Evolutionary conservation across 1,140 invertebrate species (phyloP), one percentile per base, ranked within the genome.

Genomic region (Penaeus japonicus): DNA sequence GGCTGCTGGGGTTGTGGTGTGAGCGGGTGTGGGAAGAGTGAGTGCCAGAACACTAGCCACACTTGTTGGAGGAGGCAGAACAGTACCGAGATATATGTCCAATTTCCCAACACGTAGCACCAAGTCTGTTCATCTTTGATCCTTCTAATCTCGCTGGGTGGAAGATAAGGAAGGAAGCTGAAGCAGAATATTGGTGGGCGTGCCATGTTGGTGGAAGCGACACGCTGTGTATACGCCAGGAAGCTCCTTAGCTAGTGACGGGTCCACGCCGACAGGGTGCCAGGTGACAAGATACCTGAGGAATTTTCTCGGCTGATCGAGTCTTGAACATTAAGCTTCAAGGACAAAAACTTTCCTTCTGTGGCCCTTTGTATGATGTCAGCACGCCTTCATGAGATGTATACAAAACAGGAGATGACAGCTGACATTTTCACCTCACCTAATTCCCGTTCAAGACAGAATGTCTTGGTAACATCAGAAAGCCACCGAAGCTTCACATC

Each of bases 141-240:
- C n/a, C n/a, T n/a, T n/a, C n/a, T n/a, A n/a, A n/a, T n/a, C n/a
- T n/a, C n/a, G n/a, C n/a, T n/a, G n/a, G n/a, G n/a, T n/a, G n/a
- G n/a, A n/a, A n/a, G n/a, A 27, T 35, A 80, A 80, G 78, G 27
- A 47, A 80, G 78, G 78, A 80, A 80, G 39, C 24, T 80, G 39
- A 80, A 80, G 54, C 18, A 32, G 59, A 27, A 32, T 22, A n/a
- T n/a, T 54, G 47, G 47, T 82, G 17, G 80, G 80, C 15, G 80
- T 24, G 12, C 54, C 80, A 24, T 57, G 12, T n/a, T 82, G 20
- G 4, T 32, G 10, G 80, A 82, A 82, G 54, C 80, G 54, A 17
- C 80, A 24, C 4, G 54, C 80, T 32, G 35, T 30, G 77, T 78
- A 78, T 10, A 78, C 35, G 35, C 35, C 77, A 10, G 77, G 77